Evolutionary conservation across 1,140 invertebrate species (phyloP).

Genomic region (Centruroides vittatus): DNA sequence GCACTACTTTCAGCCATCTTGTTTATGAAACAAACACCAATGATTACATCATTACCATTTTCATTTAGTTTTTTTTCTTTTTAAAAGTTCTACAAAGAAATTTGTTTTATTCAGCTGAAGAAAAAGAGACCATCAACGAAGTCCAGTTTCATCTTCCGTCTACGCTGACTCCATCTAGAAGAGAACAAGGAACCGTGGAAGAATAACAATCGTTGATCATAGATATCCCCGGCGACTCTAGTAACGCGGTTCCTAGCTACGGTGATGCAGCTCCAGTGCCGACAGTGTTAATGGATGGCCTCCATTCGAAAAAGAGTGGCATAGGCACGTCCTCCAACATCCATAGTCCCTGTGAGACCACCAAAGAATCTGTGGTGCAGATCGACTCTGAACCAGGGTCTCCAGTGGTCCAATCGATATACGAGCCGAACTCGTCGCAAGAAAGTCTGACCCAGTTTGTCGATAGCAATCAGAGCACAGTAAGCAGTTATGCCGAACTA

Average conservation of each 20-base stretch:
- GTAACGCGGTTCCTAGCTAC: no score
- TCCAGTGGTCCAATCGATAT: conserved; percentile 3
- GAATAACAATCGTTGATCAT: neutral
- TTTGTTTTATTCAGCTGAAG: no score
- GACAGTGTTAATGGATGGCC: no score
- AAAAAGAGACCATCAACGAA: no score
- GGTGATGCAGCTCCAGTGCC: no score
- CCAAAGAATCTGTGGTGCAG: neutral
- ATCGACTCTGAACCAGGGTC: neutral
- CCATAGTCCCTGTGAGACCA: neutral
- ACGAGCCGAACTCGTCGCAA: conserved; percentile 17
- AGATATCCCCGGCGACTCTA: neutral
- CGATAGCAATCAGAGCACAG: conserved; percentile 19
- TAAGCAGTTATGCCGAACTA: conserved; percentile 18
- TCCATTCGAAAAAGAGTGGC: no score
- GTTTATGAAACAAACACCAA: no score
- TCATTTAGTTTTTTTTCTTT: no score
- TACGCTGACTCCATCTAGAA: conserved; percentile 2
- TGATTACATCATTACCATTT: no score
- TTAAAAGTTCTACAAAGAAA: no score
- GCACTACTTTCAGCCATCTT: no score
- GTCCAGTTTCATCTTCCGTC: conserved; percentile 1
- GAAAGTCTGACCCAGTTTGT: conserved; percentile 15
- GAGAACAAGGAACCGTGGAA: neutral
- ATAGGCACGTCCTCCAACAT: neutral